These are phyloP conservation scores for Bergia sp. DNA, from an alignment of 92 coral and sea anemone species.

Conservation along the genomic window DNA sequence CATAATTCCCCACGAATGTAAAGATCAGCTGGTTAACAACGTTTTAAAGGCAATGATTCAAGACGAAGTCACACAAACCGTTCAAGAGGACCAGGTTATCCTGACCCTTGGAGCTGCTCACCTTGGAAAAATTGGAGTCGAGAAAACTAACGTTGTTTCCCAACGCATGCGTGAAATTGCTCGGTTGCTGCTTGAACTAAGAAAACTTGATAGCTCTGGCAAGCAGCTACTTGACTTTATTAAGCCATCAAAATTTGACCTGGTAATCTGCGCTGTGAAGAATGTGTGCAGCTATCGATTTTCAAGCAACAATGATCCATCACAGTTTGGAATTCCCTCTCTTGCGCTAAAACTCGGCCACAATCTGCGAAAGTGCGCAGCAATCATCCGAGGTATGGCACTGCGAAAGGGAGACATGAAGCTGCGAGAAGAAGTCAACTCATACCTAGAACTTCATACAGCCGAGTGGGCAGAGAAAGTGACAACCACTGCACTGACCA, in stretches of 20 bases:
- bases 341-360: constrained; percentile 51
- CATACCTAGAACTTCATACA: constrained; percentile 39
- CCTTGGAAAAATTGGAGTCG: constrained; percentile 34
- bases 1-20: no score
- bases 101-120: not conserved
- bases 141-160: constrained; percentile 34
- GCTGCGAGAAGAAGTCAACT: constrained; percentile 29
- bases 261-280: constrained; percentile 40
- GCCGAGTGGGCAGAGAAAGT: constrained; percentile 56
- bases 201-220: not conserved
- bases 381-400: constrained; percentile 50
- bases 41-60: no score
- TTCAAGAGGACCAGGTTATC: no score
- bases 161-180: constrained; percentile 58
- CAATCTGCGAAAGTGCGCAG: constrained; percentile 48
- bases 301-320: not conserved
- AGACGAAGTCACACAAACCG: no score
- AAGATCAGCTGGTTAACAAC: no score
- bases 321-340: constrained; percentile 44
- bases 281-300: not conserved
- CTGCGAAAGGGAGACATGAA: constrained; percentile 36
- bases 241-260: constrained; percentile 51
- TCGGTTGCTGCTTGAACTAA: constrained; percentile 46
- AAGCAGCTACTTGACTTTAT: constrained; percentile 33
- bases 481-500: constrained; percentile 41